These are phyloP conservation scores for Trididemnum nubilum DNA, from an alignment of 23 tunicate genomes.

Conservation along the genomic window DNA sequence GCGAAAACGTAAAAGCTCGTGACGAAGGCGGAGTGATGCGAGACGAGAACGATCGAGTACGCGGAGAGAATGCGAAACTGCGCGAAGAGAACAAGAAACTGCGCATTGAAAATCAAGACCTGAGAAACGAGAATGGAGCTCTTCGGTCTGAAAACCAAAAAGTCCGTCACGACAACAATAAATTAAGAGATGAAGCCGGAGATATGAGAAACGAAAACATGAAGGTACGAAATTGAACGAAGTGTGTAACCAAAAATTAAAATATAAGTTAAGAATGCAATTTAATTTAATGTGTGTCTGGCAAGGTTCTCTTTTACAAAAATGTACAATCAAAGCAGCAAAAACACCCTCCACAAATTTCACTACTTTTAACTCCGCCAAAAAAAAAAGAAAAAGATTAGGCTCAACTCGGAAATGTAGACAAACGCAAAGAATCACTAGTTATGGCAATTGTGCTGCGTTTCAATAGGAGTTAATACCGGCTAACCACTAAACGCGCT, in stretches of 20 bases:
- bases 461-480: no score
- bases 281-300: not conserved
- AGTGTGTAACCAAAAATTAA: not conserved
- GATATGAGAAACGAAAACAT: conserved; percentile 69
- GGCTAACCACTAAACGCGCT: no score
- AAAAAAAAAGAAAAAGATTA: no score
- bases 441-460: no score
- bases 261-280: no score
- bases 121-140: conserved; percentile 84
- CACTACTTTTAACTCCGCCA: no score
- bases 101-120: conserved; percentile 75
- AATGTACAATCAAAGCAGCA: not conserved
- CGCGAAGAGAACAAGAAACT: conserved; percentile 90
- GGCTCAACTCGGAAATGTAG: no score
- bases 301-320: not conserved
- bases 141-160: conserved; percentile 85
- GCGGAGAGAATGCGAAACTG: conserved; percentile 75
- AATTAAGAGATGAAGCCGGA: conserved; percentile 71
- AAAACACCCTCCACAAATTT: not conserved
- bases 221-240: no score
- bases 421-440: no score
- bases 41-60: conserved; percentile 71
- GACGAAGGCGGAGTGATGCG: conserved; percentile 39
- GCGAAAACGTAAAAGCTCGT: conserved; percentile 41
- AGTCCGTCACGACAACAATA: conserved; percentile 67